Evolutionary conservation across 92 coral and sea anemone species (phyloP).

Genomic region (Scolanthus callimorphus): DNA sequence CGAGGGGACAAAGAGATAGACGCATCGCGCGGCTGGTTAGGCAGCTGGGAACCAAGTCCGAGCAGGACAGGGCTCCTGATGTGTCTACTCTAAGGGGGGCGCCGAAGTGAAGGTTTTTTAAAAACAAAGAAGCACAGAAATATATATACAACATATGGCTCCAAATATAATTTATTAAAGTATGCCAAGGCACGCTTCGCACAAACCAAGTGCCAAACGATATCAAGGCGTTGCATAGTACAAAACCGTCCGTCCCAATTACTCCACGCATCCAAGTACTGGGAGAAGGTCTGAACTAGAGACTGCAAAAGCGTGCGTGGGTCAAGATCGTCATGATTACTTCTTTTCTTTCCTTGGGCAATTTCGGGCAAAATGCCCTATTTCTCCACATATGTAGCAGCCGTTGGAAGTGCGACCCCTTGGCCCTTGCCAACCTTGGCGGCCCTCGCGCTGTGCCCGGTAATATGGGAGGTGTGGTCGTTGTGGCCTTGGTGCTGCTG

Average conservation of each 20-base stretch:
- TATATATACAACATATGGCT: neutral
- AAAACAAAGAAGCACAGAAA: neutral
- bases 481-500: too few species aligned
- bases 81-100: neutral
- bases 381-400: neutral
- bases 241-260: too few species aligned
- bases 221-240: too few species aligned
- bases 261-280: too few species aligned
- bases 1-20: neutral
- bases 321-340: neutral
- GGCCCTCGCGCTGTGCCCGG: too few species aligned
- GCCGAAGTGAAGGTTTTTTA: neutral
- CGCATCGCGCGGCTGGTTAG: conserved; percentile 1
- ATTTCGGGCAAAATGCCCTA: neutral
- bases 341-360: too few species aligned
- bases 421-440: too few species aligned
- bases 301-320: neutral
- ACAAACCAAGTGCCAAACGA: too few species aligned
- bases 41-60: neutral
- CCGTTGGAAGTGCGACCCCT: too few species aligned
- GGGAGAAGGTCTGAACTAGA: neutral
- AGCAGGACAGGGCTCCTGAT: neutral
- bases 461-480: too few species aligned
- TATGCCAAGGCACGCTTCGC: too few species aligned
- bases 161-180: too few species aligned